Percentiles rank a stretch among this genome's conserved stretches.
phyloP scores from a whole-genome alignment of 2,888 invertebrate genomes.

The Hirtodrosophila duncani region DNA sequence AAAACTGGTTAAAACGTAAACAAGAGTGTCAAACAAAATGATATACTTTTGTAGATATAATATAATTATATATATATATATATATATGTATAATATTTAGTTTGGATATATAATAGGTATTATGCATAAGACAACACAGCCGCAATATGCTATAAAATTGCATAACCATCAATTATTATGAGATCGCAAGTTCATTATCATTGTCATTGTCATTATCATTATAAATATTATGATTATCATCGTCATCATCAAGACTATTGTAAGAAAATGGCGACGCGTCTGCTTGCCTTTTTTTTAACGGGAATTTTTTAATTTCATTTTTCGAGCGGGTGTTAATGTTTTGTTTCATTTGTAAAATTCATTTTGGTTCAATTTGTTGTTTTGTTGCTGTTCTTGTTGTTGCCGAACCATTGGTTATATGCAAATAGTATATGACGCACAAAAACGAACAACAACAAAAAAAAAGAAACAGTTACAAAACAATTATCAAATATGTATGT shows the following conservation, averaged over 20 bases:
- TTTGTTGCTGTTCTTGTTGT: conserved; percentile 28
- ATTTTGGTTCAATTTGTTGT: conserved; percentile 26
- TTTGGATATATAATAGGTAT: conserved; percentile 47
- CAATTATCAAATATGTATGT: conserved; percentile 52
- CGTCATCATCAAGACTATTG: conserved; percentile 51
- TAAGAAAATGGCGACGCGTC: conserved; percentile 47
- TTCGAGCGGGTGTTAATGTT: conserved; percentile 42
- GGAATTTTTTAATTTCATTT: conserved; percentile 32
- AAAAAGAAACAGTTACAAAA: conserved; percentile 46
- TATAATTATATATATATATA: conserved; percentile 35
- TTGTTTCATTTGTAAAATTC: conserved; percentile 19
- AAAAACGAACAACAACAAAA: conserved; percentile 13
- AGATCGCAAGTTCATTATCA: conserved; percentile 41
- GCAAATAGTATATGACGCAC: conserved; percentile 41
- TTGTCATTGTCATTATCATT: conserved; percentile 27
- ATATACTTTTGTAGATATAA: conserved; percentile 33
- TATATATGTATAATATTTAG: conserved; percentile 46
- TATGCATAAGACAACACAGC: conserved; percentile 72
- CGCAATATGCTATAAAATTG: conserved; percentile 69
- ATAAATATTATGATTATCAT: conserved; percentile 15
- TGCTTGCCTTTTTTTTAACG: conserved; percentile 22
- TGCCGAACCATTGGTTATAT: conserved; percentile 41
- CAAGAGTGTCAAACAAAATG: conserved; percentile 40
- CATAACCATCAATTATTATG: conserved; percentile 54
- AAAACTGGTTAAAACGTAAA: conserved; percentile 54